Percentiles rank a stretch among this genome's conserved stretches.
Evolutionary conservation across 2,113 vertebrate genomes (phyloP).

Genomic region (Camarhynchus parvulus): DNA sequence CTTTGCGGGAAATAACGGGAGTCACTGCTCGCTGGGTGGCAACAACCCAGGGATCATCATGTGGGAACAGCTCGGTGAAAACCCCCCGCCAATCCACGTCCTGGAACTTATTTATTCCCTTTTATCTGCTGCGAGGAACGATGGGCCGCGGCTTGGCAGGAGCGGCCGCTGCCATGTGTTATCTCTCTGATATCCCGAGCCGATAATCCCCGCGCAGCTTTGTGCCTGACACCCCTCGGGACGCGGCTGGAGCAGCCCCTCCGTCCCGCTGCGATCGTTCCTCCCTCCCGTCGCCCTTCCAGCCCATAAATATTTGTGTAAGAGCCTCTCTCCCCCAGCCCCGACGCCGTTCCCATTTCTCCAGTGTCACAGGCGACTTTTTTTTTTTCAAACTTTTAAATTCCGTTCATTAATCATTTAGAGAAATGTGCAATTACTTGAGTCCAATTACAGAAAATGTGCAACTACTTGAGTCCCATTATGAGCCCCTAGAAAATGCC

Average conservation of each 20-base stretch:
- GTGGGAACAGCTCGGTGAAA: not conserved
- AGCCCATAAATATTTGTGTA: not conserved
- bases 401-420: conserved; percentile 59
- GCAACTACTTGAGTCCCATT: conserved; percentile 66
- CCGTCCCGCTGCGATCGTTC: rapidly evolving
- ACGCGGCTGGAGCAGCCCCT: rapidly evolving
- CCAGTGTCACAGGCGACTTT: not conserved
- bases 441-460: conserved; percentile 63
- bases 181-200: not conserved
- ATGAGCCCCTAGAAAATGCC: conserved; percentile 50
- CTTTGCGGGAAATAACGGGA: not conserved
- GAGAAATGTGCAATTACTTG: conserved; percentile 67
- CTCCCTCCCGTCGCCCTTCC: not conserved
- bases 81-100: rapidly evolving
- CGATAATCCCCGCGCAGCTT: not conserved
- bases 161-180: not conserved
- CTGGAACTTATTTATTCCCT: not conserved
- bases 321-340: not conserved
- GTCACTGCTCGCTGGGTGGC: not conserved
- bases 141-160: not conserved
- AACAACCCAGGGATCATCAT: not conserved
- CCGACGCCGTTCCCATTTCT: not conserved
- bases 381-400: not conserved
- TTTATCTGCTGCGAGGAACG: not conserved
- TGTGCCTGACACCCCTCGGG: not conserved